phyloP scores from a whole-genome alignment of 1,140 invertebrate species.

The Orius laevigatus region DNA sequence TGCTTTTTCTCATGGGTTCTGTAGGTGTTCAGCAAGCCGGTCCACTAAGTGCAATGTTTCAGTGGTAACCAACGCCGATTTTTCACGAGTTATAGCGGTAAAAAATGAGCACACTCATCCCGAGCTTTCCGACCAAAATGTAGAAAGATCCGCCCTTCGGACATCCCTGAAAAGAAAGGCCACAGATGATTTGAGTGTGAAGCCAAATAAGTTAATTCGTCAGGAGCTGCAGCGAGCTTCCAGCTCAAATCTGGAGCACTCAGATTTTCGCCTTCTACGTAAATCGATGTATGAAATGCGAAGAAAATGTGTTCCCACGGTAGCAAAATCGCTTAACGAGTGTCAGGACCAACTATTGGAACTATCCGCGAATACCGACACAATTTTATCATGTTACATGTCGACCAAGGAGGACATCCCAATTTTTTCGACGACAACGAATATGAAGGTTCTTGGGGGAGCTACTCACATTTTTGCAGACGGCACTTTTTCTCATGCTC shows the following conservation, averaged over 20 bases:
- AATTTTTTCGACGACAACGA: background rate
- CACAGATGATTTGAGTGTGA: background rate
- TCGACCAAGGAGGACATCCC: background rate
- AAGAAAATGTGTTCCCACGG: background rate
- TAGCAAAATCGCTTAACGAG: background rate
- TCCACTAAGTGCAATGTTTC: background rate
- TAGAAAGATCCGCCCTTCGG: background rate
- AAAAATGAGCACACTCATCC: background rate
- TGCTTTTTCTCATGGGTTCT: too few relatives aligned
- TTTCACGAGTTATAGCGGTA: too few relatives aligned
- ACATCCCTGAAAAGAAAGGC: background rate
- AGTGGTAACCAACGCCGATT: background rate
- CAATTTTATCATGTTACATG: background rate
- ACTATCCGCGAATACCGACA: background rate
- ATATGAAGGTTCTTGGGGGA: background rate
- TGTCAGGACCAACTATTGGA: background rate
- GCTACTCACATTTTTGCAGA: background rate
- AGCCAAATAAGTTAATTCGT: background rate
- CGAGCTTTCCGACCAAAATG: background rate
- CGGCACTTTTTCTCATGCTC: background rate
- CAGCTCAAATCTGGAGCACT: background rate
- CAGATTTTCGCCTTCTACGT: too few relatives aligned
- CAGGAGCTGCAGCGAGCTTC: background rate
- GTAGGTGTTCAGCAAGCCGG: background rate
- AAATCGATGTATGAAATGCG: too few relatives aligned